phyloP scores from a whole-genome alignment of 2,113 vertebrate species.

The Pyrgilauda ruficollis region DNA sequence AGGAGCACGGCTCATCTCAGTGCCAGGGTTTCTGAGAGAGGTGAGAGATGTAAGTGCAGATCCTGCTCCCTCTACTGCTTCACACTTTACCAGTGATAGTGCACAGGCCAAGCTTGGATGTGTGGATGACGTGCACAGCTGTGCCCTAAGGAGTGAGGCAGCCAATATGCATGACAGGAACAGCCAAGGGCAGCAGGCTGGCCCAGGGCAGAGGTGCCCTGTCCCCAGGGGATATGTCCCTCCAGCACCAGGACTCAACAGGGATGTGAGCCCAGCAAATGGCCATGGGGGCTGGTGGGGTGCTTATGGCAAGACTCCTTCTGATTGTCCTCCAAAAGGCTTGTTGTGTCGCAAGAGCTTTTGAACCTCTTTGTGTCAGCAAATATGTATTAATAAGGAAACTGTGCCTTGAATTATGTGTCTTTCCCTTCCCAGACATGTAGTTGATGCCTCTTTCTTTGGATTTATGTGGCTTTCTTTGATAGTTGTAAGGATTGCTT shows the following conservation, averaged over 20 bases:
- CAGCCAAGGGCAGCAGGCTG: background rate
- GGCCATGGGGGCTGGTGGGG: accelerated
- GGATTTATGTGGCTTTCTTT: background rate
- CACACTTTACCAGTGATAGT: background rate
- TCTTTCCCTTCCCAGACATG: background rate
- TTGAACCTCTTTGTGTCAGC: background rate
- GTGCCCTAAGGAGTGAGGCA: background rate
- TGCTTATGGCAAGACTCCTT: background rate
- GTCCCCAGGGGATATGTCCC: accelerated
- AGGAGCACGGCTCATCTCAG: background rate
- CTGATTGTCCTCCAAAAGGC: background rate
- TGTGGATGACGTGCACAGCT: no score
- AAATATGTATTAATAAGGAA: background rate
- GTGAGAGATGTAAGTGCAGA: background rate
- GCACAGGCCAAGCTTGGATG: background rate
- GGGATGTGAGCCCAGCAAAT: background rate
- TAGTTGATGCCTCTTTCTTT: background rate
- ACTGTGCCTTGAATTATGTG: background rate
- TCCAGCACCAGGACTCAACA: accelerated
- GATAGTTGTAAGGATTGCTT: background rate
- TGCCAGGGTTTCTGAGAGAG: background rate
- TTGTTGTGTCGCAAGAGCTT: accelerated
- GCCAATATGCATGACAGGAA: accelerated
- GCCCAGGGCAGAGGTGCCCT: background rate
- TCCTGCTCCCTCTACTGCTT: background rate